Conservation (phyloP, 2,888 invertebrate genomes). For the Lasioglossum calceatum region DNA sequence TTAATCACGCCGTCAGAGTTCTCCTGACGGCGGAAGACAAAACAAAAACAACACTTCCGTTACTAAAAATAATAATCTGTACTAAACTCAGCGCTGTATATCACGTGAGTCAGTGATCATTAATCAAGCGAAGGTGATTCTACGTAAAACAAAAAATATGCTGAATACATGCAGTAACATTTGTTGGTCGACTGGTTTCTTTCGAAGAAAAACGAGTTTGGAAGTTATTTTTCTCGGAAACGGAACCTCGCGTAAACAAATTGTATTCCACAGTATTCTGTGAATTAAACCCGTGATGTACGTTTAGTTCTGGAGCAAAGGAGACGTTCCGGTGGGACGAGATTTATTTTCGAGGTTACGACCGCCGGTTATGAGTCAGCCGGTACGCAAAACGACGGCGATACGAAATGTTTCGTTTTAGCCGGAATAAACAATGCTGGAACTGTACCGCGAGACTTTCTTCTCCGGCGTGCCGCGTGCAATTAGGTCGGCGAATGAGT, state of each 20-base stretch:
- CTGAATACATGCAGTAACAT: neutral
- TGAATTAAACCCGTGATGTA: neutral
- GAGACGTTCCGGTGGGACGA: neutral
- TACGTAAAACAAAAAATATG: neutral
- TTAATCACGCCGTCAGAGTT: neutral
- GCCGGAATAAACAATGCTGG: conserved; percentile 46
- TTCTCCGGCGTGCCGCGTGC: conserved; percentile 47
- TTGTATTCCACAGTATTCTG: neutral
- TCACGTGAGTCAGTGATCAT: neutral
- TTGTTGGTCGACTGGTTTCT: neutral
- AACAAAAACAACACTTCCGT: neutral
- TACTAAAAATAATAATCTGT: neutral
- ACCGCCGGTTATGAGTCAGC: neutral
- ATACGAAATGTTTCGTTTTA: conserved; percentile 52
- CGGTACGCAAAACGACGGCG: conserved; percentile 17
- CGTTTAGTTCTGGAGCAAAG: neutral
- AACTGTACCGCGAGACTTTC: conserved; percentile 44
- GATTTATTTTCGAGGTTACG: neutral
- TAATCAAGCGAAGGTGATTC: neutral
- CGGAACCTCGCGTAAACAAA: neutral
- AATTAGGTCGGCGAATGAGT: conserved; percentile 61
- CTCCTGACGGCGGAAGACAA: neutral
- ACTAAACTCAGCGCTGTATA: neutral
- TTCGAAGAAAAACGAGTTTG: neutral
- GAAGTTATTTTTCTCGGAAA: neutral